Percentiles rank a stretch among this genome's conserved stretches.
These are phyloP conservation scores for Tamandua tetradactyla DNA, from an alignment of 2,797 vertebrate genomes.

Conservation along the genomic window DNA sequence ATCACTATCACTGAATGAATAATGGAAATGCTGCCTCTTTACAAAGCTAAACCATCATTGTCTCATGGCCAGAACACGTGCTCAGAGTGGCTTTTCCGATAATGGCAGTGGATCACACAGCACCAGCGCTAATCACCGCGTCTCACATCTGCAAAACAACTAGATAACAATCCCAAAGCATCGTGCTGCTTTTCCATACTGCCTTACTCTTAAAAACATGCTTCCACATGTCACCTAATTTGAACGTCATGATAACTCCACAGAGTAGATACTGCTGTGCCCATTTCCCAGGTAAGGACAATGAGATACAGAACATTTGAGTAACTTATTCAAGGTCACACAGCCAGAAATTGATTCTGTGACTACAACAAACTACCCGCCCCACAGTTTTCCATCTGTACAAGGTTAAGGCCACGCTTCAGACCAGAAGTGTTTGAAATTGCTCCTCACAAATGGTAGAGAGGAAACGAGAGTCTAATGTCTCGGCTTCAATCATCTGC, in stretches of 20 bases:
- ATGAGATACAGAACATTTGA: background rate
- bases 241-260: no score
- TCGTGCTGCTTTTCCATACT: background rate
- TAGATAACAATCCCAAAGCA: background rate
- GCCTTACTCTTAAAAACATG: background rate
- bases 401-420: background rate
- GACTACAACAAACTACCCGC: background rate
- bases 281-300: background rate
- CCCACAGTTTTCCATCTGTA: background rate
- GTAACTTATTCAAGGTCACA: background rate
- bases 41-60: background rate
- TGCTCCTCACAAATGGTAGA: background rate
- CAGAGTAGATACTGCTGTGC: background rate
- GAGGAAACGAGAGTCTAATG: background rate
- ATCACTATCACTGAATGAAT: background rate
- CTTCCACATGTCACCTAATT: fast-evolving
- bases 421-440: background rate
- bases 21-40: background rate
- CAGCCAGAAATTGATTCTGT: background rate
- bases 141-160: background rate
- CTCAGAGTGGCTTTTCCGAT: background rate
- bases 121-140: background rate
- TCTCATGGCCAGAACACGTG: background rate
- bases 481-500: background rate
- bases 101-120: background rate